Base-by-base conservation (phyloP, 2,113 vertebrate species). In the cat (Felis catus) region DNA sequence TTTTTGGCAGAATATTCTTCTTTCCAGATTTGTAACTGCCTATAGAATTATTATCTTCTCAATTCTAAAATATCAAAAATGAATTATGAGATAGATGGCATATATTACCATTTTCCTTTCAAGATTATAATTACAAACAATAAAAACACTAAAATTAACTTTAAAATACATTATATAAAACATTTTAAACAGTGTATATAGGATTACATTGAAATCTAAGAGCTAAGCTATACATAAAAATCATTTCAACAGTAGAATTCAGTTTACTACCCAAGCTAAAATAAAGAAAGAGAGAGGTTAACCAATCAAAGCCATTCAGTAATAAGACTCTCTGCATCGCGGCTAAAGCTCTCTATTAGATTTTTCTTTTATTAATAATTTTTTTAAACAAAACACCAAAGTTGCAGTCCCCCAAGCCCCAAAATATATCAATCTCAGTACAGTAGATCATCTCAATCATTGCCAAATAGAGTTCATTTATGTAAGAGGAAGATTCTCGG, bases 331-430 rank as follows among this genome's bases (percentile, higher is more conserved):
- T 88, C 71, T 74, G 21, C 41, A 74, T 74, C 78, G 85, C 39
- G 18, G 45, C 87, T 80, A 92, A 92, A 66, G 87, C 7, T 91
- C 73, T 91, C 74, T 27, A 41, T 83, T 83, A 70, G 14, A 74
- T 39, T 81, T 61, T 88, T 88, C 12, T 74, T 91, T 58, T 41
- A 95, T 33, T 48, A 93, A 81, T 12, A 89, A 27, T 45, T 51
- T 90, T 94, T 97, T 95, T 19, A 84, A 91, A 73, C 21, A 90
- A 78, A 92, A 92, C 41, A 93, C 45, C 70, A 94, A 81, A 61
- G 82, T 58, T 83, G 53, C 71, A 66, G 81, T 9, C 41, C 41
- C 1, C 6, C 96, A 55, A 58, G 51, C 5, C 68, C 27, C 27
- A 81, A 80, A 78, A 70, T 53, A 21, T 23, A 33, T 58, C 70